Evolutionary conservation across 2,888 invertebrate genomes (phyloP).

Genomic region (Lycaena phlaeas): DNA sequence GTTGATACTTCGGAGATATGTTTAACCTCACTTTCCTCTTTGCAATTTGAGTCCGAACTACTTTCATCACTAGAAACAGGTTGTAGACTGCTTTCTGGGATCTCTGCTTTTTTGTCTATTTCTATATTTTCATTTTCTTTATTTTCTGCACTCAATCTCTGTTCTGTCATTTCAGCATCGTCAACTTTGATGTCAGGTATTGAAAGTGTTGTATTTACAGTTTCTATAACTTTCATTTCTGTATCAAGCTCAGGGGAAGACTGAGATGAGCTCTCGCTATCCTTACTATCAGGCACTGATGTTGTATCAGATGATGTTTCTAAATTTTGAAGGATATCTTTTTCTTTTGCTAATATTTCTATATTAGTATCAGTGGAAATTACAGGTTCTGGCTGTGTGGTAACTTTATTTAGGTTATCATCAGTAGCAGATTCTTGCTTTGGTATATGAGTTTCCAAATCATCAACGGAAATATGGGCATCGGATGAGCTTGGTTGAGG

Average conservation of each 20-base stretch:
- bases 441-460: conserved; percentile 53
- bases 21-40: conserved; percentile 48
- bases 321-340: conserved; percentile 14
- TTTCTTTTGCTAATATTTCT: conserved; percentile 15
- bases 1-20: conserved; percentile 47
- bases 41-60: conserved; percentile 46
- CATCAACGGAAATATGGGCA: conserved; percentile 51
- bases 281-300: conserved; percentile 23
- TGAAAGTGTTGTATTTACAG: conserved; percentile 24
- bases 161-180: conserved; percentile 58
- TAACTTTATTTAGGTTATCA: conserved; percentile 39
- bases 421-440: conserved; percentile 52
- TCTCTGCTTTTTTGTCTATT: conserved; percentile 26
- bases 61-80: conserved; percentile 34
- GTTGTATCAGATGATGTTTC: conserved; percentile 21
- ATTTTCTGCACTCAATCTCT: conserved; percentile 41
- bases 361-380: conserved; percentile 45
- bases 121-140: conserved; percentile 23
- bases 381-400: conserved; percentile 42
- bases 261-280: conserved; percentile 23
- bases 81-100: conserved; percentile 19
- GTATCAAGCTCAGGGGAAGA: conserved; percentile 26
- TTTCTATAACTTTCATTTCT: conserved; percentile 36
- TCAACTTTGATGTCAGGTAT: conserved; percentile 62
- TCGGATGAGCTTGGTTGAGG: conserved; percentile 60